Conservation (phyloP, 2,113 vertebrate species). For the Piaya cayana region DNA sequence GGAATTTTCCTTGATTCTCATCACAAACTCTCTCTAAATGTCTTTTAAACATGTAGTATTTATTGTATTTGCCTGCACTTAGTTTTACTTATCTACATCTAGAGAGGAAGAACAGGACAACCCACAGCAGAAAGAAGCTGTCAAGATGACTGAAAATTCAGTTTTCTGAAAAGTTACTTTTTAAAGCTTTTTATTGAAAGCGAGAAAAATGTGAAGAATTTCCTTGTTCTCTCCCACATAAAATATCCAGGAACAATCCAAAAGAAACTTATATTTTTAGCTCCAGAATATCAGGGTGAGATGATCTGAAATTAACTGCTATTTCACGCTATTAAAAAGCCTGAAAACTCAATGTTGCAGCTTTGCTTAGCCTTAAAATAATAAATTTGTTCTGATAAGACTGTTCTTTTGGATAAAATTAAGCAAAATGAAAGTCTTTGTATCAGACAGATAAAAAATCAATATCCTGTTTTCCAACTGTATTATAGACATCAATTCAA, state of each 20-base stretch:
- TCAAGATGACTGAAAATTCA: not conserved
- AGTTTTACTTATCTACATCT: not conserved
- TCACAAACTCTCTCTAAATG: not conserved
- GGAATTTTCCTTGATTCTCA: not conserved
- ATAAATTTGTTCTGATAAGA: not conserved
- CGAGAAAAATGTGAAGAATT: not conserved
- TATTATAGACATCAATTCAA: not conserved
- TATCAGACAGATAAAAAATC: not conserved
- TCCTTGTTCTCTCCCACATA: not conserved
- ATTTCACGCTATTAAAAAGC: not conserved
- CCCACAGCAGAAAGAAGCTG: not conserved
- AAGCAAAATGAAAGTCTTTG: not conserved
- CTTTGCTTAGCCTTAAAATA: not conserved
- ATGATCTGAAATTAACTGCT: not conserved
- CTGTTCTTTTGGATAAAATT: not conserved
- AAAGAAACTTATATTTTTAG: not conserved
- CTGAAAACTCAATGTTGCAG: not conserved
- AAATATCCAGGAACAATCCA: not conserved
- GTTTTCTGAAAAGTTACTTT: not conserved
- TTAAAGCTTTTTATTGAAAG: not conserved
- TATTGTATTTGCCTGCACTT: not conserved
- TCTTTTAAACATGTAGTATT: not conserved
- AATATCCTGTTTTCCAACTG: not conserved
- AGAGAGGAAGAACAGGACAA: not conserved
- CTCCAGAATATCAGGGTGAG: not conserved